Base-by-base conservation (phyloP, 2,888 invertebrate species). In the Campoplex capitator region DNA sequence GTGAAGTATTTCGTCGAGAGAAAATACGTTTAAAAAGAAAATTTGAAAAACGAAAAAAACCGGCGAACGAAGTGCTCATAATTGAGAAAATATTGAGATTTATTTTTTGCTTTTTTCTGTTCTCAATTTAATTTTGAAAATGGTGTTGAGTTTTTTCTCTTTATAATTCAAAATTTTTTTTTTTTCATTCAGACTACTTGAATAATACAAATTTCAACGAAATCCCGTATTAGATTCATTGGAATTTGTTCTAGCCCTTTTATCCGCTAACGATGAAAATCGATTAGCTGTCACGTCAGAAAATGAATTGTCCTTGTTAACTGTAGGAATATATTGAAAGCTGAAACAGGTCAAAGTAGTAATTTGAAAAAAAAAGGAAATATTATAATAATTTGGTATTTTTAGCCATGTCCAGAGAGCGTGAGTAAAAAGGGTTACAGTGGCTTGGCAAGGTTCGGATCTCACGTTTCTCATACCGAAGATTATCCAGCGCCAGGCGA, bases 351-450 rank as follows among this genome's bases (percentile, higher is more conserved):
- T 45, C 23, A n/a, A 48, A 48, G 18, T 23, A 16, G 23, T 7
- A 2, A 62, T 7, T 16, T 16, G 9, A 65, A 9, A 23, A 4
- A 13, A 23, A 4, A 13, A 42, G 1, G 8, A 11, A 18, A n/a
- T 62, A 56, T 23, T 8, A 48, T 32, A n/a, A 32, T 18, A 18
- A 45, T 58, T 23, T 75, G 23, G 18, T 80, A 65, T 81, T 86
- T 86, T 38, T 83, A 93, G 93, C 93, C 93, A 23, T 90, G 91
- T 79, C 67, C 78, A 35, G 79, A 86, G 58, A 92, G 92, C 73
- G 89, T 93, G 18, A 93, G 93, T 83, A 92, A 88, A 83, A 92
- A 88, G 87, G 93, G 93, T 11, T 93, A 92, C 86, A 91, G 93
- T 76, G 93, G 93, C 3, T 83, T 93, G 35, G 92, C 91, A 4